A percentile compares a stretch with the other conserved stretches of the same genome.
phyloP scores from a whole-genome alignment of 2,113 vertebrate species.

The Hylia prasina region DNA sequence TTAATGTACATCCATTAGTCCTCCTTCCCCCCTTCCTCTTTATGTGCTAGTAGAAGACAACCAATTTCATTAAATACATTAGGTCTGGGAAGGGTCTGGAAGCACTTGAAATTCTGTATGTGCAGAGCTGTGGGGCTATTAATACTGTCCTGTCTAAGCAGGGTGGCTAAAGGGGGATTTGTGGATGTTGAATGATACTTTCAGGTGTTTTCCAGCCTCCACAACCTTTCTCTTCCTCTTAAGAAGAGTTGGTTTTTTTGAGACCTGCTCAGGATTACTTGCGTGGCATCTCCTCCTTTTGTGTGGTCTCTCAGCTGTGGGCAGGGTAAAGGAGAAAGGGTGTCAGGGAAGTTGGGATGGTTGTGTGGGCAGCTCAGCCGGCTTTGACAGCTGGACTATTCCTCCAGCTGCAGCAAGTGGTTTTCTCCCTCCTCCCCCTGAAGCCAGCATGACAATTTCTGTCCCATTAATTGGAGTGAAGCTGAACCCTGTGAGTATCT shows the following conservation, averaged over 20 bases:
- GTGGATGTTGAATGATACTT: not conserved
- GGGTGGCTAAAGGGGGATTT: not conserved
- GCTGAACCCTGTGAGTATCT: not conserved
- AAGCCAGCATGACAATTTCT: not conserved
- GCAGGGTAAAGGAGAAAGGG: not conserved
- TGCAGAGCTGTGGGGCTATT: not conserved
- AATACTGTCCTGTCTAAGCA: not conserved
- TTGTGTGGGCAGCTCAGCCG: not conserved
- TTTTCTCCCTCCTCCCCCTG: not conserved
- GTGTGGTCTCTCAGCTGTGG: not conserved
- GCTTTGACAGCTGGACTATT: not conserved
- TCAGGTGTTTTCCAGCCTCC: not conserved
- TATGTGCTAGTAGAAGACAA: conserved; percentile 26
- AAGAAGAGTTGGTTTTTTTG: not conserved
- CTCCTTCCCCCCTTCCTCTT: not conserved
- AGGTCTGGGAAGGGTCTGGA: not conserved
- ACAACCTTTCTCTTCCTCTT: not conserved
- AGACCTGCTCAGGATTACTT: not conserved
- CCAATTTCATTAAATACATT: conserved; percentile 21
- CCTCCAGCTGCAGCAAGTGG: not conserved
- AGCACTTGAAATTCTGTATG: not conserved
- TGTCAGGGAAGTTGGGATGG: not conserved
- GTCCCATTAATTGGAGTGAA: not conserved
- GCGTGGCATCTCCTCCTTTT: not conserved
- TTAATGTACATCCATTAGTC: conserved; percentile 59